Conservation (phyloP, 1,140 invertebrate species). For the Colletes gigas region DNA sequence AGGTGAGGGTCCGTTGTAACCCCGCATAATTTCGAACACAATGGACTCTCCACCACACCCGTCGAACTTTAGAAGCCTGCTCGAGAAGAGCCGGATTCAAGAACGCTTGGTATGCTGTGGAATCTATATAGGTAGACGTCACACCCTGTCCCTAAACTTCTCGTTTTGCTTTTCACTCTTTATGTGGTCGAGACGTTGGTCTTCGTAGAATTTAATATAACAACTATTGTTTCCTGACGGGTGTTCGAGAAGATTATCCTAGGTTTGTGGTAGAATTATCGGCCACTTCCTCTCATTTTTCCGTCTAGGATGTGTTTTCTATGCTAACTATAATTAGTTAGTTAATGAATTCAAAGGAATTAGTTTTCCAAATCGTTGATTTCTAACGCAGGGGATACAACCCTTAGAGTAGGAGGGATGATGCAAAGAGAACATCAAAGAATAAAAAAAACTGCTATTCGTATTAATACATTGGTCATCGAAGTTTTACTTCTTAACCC, state of each 20-base stretch:
- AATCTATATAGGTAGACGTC: constrained; percentile 32
- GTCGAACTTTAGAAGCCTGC: constrained; percentile 22
- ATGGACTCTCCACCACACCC: constrained; percentile 29
- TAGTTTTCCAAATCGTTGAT: neutral
- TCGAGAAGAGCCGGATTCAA: constrained; percentile 11
- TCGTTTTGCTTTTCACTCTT: constrained; percentile 4
- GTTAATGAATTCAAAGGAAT: no score
- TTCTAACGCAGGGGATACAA: no score
- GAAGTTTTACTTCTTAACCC: no score
- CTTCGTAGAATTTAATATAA: constrained; percentile 7
- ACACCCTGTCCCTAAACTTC: constrained; percentile 32
- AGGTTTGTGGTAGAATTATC: neutral
- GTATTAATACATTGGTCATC: no score
- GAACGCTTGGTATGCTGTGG: constrained; percentile 17
- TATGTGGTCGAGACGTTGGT: neutral
- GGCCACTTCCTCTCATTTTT: neutral
- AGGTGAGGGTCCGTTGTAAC: neutral
- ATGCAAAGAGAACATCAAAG: no score
- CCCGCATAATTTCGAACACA: constrained; percentile 41
- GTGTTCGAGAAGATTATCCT: neutral
- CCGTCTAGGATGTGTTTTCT: no score
- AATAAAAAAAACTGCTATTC: no score
- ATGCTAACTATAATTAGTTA: no score
- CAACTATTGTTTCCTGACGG: neutral
- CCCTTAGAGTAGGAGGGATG: no score